Evolutionary conservation across 2,888 invertebrate genomes (phyloP).

Genomic region (Leptinotarsa rubiginosa): DNA sequence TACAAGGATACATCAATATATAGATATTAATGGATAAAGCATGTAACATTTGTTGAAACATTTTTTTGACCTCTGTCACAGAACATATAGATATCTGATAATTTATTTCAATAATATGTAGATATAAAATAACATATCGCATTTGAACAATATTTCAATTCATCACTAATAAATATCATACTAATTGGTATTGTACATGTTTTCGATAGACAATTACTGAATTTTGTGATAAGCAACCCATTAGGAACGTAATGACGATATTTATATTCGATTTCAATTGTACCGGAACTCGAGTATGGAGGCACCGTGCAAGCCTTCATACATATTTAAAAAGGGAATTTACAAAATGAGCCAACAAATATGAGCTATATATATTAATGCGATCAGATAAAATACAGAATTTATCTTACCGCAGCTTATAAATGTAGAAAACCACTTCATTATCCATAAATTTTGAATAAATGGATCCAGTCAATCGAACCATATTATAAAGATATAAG

Average conservation of each 20-base stretch:
- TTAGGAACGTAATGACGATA: conserved; percentile 34
- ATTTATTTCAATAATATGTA: background rate
- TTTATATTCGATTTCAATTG: conserved; percentile 35
- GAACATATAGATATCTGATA: background rate
- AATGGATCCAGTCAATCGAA: conserved; percentile 45
- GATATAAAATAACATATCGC: background rate
- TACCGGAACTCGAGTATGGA: conserved; percentile 33
- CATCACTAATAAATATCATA: conserved; percentile 22
- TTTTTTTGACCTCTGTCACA: background rate
- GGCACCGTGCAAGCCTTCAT: conserved; percentile 10
- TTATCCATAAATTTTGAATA: conserved; percentile 50
- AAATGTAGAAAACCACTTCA: conserved; percentile 46
- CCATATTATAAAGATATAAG: conserved; percentile 33
- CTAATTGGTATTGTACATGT: conserved; percentile 22
- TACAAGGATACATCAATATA: too few species aligned
- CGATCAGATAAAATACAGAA: conserved; percentile 39
- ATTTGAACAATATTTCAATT: conserved; percentile 4
- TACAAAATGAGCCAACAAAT: conserved; percentile 30
- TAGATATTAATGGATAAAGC: too few species aligned
- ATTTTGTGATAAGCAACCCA: conserved; percentile 28
- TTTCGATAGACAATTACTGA: conserved; percentile 25
- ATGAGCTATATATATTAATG: conserved; percentile 29
- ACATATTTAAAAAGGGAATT: conserved; percentile 26
- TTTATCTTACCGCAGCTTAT: conserved; percentile 41
- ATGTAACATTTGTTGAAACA: background rate